Percentiles rank a stretch among this genome's conserved stretches.
Conservation (phyloP, 2,113 vertebrate species). For the Halcyon senegalensis region DNA sequence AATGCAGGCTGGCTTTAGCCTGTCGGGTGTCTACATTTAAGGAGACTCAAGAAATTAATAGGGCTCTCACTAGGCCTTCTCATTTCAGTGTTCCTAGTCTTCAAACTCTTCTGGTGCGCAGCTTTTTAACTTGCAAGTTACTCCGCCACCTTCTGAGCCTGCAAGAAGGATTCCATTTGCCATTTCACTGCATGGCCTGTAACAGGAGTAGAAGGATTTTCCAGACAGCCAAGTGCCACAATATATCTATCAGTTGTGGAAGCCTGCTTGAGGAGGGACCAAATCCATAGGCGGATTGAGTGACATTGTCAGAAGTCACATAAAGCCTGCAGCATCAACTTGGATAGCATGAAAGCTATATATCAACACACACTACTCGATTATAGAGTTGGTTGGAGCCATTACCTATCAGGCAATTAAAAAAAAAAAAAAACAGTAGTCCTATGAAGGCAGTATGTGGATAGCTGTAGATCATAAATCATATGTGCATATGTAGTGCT, state of each 20-base stretch:
- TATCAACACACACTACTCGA: neutral
- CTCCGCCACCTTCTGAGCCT: neutral
- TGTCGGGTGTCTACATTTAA: neutral
- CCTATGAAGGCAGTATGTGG: neutral
- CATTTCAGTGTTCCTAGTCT: neutral
- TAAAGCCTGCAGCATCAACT: neutral
- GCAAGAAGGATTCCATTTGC: neutral
- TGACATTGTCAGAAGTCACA: neutral
- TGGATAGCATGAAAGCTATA: neutral
- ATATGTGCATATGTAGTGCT: neutral
- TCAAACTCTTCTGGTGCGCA: neutral
- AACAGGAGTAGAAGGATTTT: neutral
- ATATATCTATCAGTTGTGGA: neutral
- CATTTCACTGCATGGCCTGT: neutral
- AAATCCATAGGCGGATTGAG: neutral
- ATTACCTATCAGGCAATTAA: neutral
- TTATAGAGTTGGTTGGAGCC: neutral
- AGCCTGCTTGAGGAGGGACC: neutral
- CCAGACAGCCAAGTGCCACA: neutral
- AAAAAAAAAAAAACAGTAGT: neutral
- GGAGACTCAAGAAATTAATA: neutral
- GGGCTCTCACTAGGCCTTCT: neutral
- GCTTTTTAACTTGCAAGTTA: neutral
- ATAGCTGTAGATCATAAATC: neutral
- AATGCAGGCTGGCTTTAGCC: neutral